Conservation (phyloP, 2,113 vertebrate species). For the Apus apus region DNA sequence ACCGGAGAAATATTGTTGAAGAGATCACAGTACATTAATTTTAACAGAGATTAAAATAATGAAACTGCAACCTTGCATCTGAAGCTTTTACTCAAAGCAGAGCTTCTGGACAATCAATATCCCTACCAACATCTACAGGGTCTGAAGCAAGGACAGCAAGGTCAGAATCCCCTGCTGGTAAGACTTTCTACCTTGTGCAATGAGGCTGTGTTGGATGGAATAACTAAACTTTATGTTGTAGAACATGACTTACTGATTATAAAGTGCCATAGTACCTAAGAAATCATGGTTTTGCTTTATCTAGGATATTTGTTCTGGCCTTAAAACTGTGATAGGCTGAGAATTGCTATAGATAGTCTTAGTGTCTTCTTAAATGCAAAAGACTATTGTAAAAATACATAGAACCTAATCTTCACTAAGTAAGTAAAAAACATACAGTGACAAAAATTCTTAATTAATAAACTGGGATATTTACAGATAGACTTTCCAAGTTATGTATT, state of each 20-base stretch:
- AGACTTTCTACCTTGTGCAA: neutral
- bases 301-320: neutral
- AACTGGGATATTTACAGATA: neutral
- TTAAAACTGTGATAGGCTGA: neutral
- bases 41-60: neutral
- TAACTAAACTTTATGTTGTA: neutral
- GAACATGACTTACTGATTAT: neutral
- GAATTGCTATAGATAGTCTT: neutral
- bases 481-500: neutral
- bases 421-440: neutral
- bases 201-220: neutral
- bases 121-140: neutral
- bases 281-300: neutral
- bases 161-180: neutral
- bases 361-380: neutral
- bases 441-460: neutral
- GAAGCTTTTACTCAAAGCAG: neutral
- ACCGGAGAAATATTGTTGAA: neutral
- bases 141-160: neutral
- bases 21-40: neutral
- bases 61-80: neutral
- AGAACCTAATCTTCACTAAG: neutral
- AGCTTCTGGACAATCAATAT: neutral
- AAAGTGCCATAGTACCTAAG: neutral
- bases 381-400: neutral